Conservation (phyloP, 2,797 vertebrate species). For the Pelobates cultripes region DNA sequence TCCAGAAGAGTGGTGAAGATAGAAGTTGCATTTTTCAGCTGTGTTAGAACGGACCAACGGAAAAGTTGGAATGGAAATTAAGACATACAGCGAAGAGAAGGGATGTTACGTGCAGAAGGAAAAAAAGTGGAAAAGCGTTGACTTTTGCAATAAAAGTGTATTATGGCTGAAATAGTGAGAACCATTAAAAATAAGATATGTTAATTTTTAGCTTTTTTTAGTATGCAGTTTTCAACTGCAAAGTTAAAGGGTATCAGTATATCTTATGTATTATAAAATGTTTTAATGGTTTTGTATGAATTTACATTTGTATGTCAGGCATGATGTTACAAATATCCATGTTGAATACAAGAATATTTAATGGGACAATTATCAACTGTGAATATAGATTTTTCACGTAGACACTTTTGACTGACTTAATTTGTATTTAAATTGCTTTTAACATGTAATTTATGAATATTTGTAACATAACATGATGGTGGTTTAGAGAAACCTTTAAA, state of each 20-base stretch:
- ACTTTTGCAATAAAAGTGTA: not conserved
- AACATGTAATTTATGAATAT: constrained; percentile 33
- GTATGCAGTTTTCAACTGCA: constrained; percentile 33
- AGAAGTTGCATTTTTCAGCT: constrained; percentile 37
- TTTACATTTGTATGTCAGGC: constrained; percentile 24
- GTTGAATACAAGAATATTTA: constrained; percentile 1
- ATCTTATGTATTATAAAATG: constrained; percentile 18
- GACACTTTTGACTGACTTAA: too few species aligned
- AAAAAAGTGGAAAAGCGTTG: constrained; percentile 18
- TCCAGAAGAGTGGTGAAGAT: constrained; percentile 3
- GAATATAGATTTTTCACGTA: too few species aligned
- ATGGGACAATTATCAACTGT: not conserved
- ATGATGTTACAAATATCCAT: constrained; percentile 52
- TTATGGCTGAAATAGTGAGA: constrained; percentile 6
- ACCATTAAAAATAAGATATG: constrained; percentile 19
- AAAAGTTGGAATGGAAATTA: constrained; percentile 27
- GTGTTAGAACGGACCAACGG: constrained; percentile 29
- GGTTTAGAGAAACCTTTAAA: constrained; percentile 6
- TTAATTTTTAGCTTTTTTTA: constrained; percentile 43
- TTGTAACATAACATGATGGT: constrained; percentile 26
- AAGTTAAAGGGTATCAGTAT: constrained; percentile 35
- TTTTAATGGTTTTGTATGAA: constrained; percentile 24
- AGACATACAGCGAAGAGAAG: constrained; percentile 23
- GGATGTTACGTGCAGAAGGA: constrained; percentile 35
- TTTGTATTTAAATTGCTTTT: too few species aligned